Evolutionary conservation across 2,888 invertebrate genomes (phyloP).

Genomic region (Ophioninae sp.): DNA sequence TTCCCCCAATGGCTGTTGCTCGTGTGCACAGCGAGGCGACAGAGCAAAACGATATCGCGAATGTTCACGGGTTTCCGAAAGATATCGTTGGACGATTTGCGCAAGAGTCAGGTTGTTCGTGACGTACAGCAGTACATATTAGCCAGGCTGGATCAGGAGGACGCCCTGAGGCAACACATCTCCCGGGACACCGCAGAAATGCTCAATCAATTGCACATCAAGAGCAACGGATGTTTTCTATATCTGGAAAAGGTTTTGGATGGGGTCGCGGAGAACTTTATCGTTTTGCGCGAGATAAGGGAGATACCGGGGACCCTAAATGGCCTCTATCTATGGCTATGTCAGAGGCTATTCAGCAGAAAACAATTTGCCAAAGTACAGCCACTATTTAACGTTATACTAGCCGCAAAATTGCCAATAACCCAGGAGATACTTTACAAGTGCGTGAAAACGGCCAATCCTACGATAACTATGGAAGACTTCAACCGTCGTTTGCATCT

Average conservation of each 20-base stretch:
- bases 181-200: conserved; percentile 96
- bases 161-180: conserved; percentile 92
- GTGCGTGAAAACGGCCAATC: conserved; percentile 91
- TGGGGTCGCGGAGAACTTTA: conserved; percentile 96
- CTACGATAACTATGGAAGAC: conserved; percentile 89
- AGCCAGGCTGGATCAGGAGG: conserved; percentile 93
- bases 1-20: conserved; percentile 96
- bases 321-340: conserved; percentile 96
- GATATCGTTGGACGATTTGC: conserved; percentile 94
- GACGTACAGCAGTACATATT: conserved; percentile 98
- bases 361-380: conserved; percentile 93
- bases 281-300: conserved; percentile 93
- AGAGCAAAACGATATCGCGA: conserved; percentile 89
- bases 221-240: conserved; percentile 96
- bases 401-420: conserved; percentile 93
- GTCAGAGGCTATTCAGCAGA: conserved; percentile 94
- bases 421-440: conserved; percentile 91
- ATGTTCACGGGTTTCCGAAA: conserved; percentile 95
- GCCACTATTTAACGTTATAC: conserved; percentile 91
- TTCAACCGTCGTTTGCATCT: conserved; percentile 90
- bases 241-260: conserved; percentile 94
- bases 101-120: conserved; percentile 94
- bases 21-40: conserved; percentile 93
- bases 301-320: conserved; percentile 98
- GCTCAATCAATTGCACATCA: conserved; percentile 96